A percentile compares a stretch with the other conserved stretches of the same genome.
Evolutionary conservation across 2,113 vertebrate species (phyloP).

Genomic region (Phylloscopus trochiloides): DNA sequence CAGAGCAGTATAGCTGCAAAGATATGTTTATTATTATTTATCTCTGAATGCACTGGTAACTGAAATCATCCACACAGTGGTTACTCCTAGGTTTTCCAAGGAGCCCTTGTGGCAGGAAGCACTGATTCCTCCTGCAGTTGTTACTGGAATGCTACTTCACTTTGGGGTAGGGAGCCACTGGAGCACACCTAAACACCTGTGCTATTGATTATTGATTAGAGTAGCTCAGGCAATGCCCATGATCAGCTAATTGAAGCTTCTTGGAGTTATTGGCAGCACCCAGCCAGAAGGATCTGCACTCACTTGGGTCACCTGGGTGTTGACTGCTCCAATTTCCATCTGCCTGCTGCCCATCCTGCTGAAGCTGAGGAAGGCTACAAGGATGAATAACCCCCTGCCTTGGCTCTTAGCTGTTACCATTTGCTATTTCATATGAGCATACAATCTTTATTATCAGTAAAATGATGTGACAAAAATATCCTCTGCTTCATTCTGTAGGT

Average conservation of each 20-base stretch:
- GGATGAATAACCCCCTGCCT: neutral
- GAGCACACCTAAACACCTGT: neutral
- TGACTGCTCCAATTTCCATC: accelerated
- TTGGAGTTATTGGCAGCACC: neutral
- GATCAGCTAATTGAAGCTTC: neutral
- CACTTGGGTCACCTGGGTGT: neutral
- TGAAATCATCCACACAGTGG: neutral
- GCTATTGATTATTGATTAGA: neutral
- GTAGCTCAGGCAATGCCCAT: neutral
- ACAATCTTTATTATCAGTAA: too few relatives aligned
- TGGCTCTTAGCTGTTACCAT: neutral
- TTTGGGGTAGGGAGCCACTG: neutral
- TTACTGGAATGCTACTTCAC: neutral
- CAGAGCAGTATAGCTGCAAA: neutral
- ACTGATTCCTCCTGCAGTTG: neutral
- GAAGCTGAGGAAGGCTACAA: neutral
- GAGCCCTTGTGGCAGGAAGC: neutral
- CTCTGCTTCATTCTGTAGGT: neutral
- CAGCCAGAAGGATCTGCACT: neutral
- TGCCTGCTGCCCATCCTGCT: neutral
- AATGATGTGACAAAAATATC: neutral
- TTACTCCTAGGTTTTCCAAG: neutral
- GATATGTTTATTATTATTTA: neutral
- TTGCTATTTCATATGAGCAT: neutral
- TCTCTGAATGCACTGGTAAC: neutral